A percentile compares a stretch with the other conserved stretches of the same genome.
Evolutionary conservation across 2,888 invertebrate genomes (phyloP).

Genomic region (Anthrax anthrax): DNA sequence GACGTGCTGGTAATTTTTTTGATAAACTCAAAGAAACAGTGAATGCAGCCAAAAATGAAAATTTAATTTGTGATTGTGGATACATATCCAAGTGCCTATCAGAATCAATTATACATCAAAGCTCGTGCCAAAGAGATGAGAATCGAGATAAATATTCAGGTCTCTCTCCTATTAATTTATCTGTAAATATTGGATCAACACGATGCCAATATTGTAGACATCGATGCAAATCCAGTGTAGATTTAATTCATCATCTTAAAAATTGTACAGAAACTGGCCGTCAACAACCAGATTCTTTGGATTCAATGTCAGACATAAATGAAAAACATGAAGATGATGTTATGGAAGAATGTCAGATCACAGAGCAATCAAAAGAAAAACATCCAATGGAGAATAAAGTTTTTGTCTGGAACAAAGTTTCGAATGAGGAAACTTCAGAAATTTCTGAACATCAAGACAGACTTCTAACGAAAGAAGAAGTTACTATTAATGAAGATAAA

Average conservation of each 20-base stretch:
- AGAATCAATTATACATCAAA: slow-evolving; percentile 66
- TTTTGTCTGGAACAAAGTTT: slow-evolving; percentile 66
- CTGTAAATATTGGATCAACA: slow-evolving; percentile 44
- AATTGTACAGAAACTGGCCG: slow-evolving; percentile 46
- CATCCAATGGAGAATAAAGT: slow-evolving; percentile 71
- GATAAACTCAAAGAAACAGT: slow-evolving; percentile 65
- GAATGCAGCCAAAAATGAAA: slow-evolving; percentile 47
- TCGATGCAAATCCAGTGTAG: slow-evolving; percentile 71
- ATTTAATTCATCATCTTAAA: slow-evolving; percentile 59
- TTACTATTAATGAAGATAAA: slow-evolving; percentile 26
- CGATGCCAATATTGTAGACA: slow-evolving; percentile 77
- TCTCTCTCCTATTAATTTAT: slow-evolving; percentile 33
- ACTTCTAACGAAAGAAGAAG: neutral
- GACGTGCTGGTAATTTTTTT: slow-evolving; percentile 54
- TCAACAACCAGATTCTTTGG: slow-evolving; percentile 27
- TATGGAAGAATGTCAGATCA: slow-evolving; percentile 18
- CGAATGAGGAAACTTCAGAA: slow-evolving; percentile 13
- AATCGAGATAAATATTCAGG: slow-evolving; percentile 19
- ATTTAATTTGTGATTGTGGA: slow-evolving; percentile 56
- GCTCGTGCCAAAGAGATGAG: slow-evolving; percentile 42
- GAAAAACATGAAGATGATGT: slow-evolving; percentile 33
- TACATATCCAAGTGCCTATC: slow-evolving; percentile 68
- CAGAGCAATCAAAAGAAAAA: slow-evolving; percentile 50
- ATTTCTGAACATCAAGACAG: too few species aligned
- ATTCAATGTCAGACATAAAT: slow-evolving; percentile 25